Evolutionary conservation across 92 coral and sea anemone species (phyloP), one percentile per base, ranked within the genome.

Genomic region (Epizoanthus fatuus): DNA sequence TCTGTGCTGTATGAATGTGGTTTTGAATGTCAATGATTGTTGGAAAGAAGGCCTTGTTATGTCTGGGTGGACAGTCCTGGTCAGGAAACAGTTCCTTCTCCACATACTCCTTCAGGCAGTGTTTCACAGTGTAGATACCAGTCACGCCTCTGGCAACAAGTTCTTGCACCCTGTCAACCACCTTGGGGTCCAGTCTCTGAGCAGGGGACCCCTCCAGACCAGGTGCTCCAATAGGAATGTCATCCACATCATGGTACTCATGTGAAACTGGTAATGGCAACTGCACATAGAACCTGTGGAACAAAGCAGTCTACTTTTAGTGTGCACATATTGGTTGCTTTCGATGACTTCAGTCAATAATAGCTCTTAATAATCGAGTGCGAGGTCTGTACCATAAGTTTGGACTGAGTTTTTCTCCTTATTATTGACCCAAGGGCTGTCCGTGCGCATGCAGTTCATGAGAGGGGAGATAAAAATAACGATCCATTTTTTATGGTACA

Each of bases 21-120:
- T 97, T 97, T 86, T 97, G 99, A 37, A 97, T 82, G 64, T 97
- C 99, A 85, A 96, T 97, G 60, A 97, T 95, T 47, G 99, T 97
- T 1, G 99, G 99, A 80, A 93, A 97, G 86, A 79, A 97, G 56
- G 95, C 92, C 90, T 95, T 97, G 91, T 97, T 95, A 63, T 97
- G 99, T 58, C 98, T 87, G 20, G 99, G 96, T 11, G 99, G 99
- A 16, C 90, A 63, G 3, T 86, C 94, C 69, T 93, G 81, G 14
- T 93, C 95, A 60, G 63, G 75, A 44, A 91, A 97, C 83, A 97
- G 79, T 66, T 97, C 99, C 65, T 88, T 97, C 81, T 97, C 99
- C 49, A 97, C 98, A 74, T 47, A 97, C 74, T 93, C 95, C 71
- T 95, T 97, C 63, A 97, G 83, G 55, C 98, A 94, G 82, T 97